Evolutionary conservation across 2,888 invertebrate species (phyloP).

Genomic region (Sylvicola cinctus): DNA sequence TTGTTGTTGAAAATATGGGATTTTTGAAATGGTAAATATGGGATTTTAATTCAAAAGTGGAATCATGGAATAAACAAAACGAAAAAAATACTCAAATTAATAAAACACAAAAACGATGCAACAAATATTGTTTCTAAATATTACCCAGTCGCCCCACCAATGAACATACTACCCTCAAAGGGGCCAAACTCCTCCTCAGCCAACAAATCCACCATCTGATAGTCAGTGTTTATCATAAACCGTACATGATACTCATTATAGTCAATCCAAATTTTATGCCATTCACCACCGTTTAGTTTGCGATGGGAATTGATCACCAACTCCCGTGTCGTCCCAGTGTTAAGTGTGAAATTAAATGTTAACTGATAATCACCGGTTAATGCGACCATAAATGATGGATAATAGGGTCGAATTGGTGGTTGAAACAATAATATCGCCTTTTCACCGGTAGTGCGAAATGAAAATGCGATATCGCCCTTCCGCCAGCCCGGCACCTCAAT

Average conservation of each 20-base stretch:
- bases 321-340: conserved; percentile 62
- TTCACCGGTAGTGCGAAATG: conserved; percentile 78
- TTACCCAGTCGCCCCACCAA: conserved; percentile 79
- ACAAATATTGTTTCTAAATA: background rate
- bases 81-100: background rate
- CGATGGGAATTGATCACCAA: conserved; percentile 63
- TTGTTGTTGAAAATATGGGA: too few relatives aligned
- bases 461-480: conserved; percentile 80
- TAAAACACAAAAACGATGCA: background rate
- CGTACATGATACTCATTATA: conserved; percentile 84
- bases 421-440: conserved; percentile 79
- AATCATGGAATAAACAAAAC: too few relatives aligned
- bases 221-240: conserved; percentile 81
- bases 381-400: conserved; percentile 83
- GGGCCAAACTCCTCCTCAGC: conserved; percentile 79
- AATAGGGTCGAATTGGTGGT: conserved; percentile 69
- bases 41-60: too few relatives aligned
- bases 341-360: conserved; percentile 75
- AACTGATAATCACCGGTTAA: conserved; percentile 70
- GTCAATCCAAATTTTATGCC: conserved; percentile 93
- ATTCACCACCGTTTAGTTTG: conserved; percentile 76
- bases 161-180: conserved; percentile 84
- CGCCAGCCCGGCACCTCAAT: conserved; percentile 88
- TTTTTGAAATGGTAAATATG: too few relatives aligned
- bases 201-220: conserved; percentile 66